Conservation (phyloP, 2,888 invertebrate species). For the Biston stratarius region DNA sequence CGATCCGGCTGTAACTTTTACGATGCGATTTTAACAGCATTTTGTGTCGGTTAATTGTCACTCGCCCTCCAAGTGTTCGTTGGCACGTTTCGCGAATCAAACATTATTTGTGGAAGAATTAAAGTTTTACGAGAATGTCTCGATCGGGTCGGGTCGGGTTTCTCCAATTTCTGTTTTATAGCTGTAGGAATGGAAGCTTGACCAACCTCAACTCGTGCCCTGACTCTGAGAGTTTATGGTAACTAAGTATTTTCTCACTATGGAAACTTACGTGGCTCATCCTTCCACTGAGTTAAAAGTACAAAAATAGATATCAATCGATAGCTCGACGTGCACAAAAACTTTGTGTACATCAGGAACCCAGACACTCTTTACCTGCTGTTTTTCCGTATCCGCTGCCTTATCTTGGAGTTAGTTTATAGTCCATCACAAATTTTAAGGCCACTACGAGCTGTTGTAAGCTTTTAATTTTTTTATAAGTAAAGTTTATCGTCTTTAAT, state of each 20-base stretch:
- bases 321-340: neutral
- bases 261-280: too few relatives aligned
- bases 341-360: conserved; percentile 13
- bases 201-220: neutral
- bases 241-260: neutral
- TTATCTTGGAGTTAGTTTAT: conserved; percentile 19
- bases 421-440: conserved; percentile 1
- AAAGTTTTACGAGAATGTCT: conserved; percentile 21
- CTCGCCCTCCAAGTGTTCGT: conserved; percentile 22
- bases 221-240: neutral
- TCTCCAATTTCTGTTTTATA: conserved; percentile 4
- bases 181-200: neutral
- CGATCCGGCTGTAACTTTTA: conserved; percentile 35
- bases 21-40: conserved; percentile 25
- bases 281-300: neutral
- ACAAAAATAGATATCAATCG: neutral
- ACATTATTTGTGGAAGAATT: conserved; percentile 24
- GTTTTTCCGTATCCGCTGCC: conserved; percentile 24
- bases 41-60: conserved; percentile 32
- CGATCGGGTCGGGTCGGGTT: neutral
- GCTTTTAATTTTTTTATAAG: neutral
- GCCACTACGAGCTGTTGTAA: neutral
- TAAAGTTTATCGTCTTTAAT: too few relatives aligned
- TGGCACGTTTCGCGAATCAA: conserved; percentile 23
- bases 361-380: conserved; percentile 19